Evolutionary conservation across 1,140 invertebrate genomes (phyloP).

Genomic region (Anoplophora glabripennis): DNA sequence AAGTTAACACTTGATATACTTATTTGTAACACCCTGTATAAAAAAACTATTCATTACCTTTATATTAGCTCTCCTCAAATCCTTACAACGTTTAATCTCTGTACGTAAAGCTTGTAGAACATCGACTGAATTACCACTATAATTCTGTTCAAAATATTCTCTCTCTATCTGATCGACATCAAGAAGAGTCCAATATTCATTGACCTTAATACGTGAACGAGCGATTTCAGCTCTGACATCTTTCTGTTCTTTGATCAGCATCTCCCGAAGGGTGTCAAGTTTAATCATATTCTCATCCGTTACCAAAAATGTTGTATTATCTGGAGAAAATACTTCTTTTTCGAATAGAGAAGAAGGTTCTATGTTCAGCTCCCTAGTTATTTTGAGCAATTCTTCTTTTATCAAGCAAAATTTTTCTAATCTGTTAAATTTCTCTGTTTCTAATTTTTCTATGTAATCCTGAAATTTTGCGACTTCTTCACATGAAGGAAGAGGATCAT

Average conservation of each 20-base stretch:
- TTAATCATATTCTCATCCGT: constrained; percentile 56
- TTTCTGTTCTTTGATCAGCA: constrained; percentile 43
- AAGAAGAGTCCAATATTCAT: constrained; percentile 61
- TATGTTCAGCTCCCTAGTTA: constrained; percentile 56
- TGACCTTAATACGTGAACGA: constrained; percentile 54
- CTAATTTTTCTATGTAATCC: constrained; percentile 53
- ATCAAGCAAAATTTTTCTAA: constrained; percentile 53
- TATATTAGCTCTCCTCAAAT: constrained; percentile 63
- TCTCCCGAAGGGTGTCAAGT: constrained; percentile 46
- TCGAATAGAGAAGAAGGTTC: constrained; percentile 56
- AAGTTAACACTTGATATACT: too few relatives aligned
- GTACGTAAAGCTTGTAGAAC: constrained; percentile 55
- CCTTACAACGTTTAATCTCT: constrained; percentile 63
- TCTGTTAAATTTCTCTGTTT: constrained; percentile 55
- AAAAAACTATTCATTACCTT: constrained; percentile 41
- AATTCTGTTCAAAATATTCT: constrained; percentile 52
- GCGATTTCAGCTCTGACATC: constrained; percentile 47
- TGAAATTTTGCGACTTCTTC: constrained; percentile 54
- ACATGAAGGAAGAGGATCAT: constrained; percentile 52
- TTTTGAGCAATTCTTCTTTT: constrained; percentile 54
- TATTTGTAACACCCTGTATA: too few relatives aligned
- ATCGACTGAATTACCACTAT: constrained; percentile 52
- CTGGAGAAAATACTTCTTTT: constrained; percentile 49
- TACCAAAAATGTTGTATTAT: constrained; percentile 56
- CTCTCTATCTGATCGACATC: constrained; percentile 56